Evolutionary conservation across 1,140 invertebrate species (phyloP), one percentile per base, ranked within the genome.

Genomic region (Galendromus occidentalis): DNA sequence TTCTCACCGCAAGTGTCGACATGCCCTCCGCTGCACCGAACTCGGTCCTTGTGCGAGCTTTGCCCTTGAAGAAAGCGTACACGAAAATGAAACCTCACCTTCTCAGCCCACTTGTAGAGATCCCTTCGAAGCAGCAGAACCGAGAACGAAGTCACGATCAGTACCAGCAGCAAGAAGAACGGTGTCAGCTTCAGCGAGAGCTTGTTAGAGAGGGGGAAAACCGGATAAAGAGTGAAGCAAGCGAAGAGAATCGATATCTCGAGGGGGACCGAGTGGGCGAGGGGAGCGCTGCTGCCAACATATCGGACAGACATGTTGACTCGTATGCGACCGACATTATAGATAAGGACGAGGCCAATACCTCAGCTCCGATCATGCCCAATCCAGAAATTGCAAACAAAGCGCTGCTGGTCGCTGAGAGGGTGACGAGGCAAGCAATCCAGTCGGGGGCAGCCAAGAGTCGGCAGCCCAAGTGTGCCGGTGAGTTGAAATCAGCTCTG

Each of bases 381-480:
- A 59, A 59, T 59, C 51, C 51, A 25, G 51, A 59, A 17, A 59
- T 59, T 22, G 51, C 51, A 25, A 59, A 33, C 51, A 59, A 59
- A 25, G 51, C 51, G 14, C 51, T 59, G n/a, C 51, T 59, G n/a
- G 51, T 59, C 14, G 51, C 51, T 18, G 25, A 59, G 9, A 17
- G 51, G 20, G 51, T 59, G 25, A 25, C 25, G 22, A 17, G 51
- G 14, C 25, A 59, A 22, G 51, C 51, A 22, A 59, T 59, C 25
- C 25, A 59, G 33, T 59, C 51, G 22, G 51, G 51, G 14, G 33
- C 25, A 59, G 51, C 51, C 12, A 59, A 59, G 25, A 59, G 51
- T 59, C 51, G 51, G n/a, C 51, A 59, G 51, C 51, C 51, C 1
- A 59, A 59, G 33, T 59, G 51, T 59, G 51, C 51, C 12, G 51